These are phyloP conservation scores for Cheilosia vernalis DNA, from an alignment of 2,888 invertebrate genomes.

Conservation along the genomic window DNA sequence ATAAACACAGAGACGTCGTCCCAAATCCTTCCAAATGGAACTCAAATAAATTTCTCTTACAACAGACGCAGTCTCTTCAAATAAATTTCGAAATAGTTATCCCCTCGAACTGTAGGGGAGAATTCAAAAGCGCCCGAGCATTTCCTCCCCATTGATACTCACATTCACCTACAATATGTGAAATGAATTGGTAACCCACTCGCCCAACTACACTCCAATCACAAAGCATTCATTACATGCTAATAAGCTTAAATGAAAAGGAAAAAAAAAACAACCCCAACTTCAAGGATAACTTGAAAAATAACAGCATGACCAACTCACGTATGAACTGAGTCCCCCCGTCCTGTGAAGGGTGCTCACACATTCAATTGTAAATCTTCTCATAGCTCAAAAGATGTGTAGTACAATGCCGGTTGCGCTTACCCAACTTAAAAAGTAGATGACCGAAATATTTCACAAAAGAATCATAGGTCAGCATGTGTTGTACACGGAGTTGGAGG, in stretches of 20 bases:
- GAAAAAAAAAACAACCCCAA: constrained; percentile 11
- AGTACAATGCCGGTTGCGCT: constrained; percentile 35
- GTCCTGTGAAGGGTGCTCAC: constrained; percentile 2
- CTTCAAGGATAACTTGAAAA: constrained; percentile 52
- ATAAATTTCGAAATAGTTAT: constrained; percentile 5
- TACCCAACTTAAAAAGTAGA: constrained; percentile 51
- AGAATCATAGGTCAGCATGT: constrained; percentile 67
- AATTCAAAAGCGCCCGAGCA: neutral
- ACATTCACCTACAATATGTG: neutral
- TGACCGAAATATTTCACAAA: constrained; percentile 69
- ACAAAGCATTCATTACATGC: constrained; percentile 41
- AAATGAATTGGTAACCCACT: neutral
- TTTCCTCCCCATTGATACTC: constrained; percentile 7
- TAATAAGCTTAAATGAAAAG: constrained; percentile 39
- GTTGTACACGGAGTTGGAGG: constrained; percentile 10
- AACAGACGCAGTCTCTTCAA: constrained; percentile 4
- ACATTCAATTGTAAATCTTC: constrained; percentile 47
- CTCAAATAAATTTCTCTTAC: constrained; percentile 23
- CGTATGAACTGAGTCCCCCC: constrained; percentile 17
- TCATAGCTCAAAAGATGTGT: constrained; percentile 36
- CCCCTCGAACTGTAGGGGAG: neutral
- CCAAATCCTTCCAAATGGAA: constrained; percentile 24
- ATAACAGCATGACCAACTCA: constrained; percentile 37
- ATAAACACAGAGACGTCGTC: neutral
- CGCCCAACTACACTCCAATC: neutral